These are phyloP conservation scores for Callosobruchus maculatus DNA, from an alignment of 2,888 invertebrate genomes.

Conservation along the genomic window DNA sequence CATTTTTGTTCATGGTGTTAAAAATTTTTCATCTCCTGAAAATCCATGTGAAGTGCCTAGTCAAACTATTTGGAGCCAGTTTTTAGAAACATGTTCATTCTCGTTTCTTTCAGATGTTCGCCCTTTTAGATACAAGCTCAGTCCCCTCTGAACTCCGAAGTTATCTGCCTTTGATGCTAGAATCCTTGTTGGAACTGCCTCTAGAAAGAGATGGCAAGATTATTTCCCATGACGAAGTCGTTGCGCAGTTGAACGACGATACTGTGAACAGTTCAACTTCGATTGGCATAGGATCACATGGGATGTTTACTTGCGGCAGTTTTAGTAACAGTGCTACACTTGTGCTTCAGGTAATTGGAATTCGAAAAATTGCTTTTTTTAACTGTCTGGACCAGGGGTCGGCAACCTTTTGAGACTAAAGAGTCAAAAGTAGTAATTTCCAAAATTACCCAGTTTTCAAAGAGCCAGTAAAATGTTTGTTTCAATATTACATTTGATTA, in stretches of 20 bases:
- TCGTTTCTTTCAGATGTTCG: slow-evolving; percentile 59
- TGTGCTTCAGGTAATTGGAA: slow-evolving; percentile 53
- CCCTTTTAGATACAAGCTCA: slow-evolving; percentile 66
- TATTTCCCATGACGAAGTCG: slow-evolving; percentile 66
- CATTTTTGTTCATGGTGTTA: too few relatives aligned
- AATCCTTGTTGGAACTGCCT: slow-evolving; percentile 74
- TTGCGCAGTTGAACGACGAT: slow-evolving; percentile 74
- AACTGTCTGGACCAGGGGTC: too few relatives aligned
- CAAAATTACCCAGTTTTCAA: too few relatives aligned
- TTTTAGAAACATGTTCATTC: too few relatives aligned
- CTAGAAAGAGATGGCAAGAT: slow-evolving; percentile 57
- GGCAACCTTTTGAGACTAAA: too few relatives aligned
- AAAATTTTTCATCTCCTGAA: too few relatives aligned
- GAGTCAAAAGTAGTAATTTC: too few relatives aligned
- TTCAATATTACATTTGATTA: too few relatives aligned
- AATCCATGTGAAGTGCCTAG: too few relatives aligned
- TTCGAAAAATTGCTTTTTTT: too few relatives aligned
- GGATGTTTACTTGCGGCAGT: slow-evolving; percentile 67
- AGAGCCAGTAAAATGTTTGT: too few relatives aligned
- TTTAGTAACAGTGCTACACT: slow-evolving; percentile 66
- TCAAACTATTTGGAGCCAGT: too few relatives aligned
- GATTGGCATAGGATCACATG: slow-evolving; percentile 57
- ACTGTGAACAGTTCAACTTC: slow-evolving; percentile 61
- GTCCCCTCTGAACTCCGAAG: slow-evolving; percentile 59
- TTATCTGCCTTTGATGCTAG: slow-evolving; percentile 73